These are phyloP conservation scores for Gonatopus flavifemur DNA, from an alignment of 1,140 invertebrate genomes.

Conservation along the genomic window DNA sequence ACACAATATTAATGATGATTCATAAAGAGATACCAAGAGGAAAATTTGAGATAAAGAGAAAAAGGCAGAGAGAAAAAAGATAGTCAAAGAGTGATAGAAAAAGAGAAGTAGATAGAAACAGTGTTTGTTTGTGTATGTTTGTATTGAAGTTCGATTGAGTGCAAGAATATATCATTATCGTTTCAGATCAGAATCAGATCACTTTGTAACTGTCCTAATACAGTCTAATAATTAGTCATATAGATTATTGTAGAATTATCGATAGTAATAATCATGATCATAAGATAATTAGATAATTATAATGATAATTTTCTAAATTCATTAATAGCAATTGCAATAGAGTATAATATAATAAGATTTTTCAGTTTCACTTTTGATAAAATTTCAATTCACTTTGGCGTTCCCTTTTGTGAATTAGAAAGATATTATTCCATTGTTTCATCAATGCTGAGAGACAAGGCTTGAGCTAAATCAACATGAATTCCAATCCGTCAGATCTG, in stretches of 20 bases:
- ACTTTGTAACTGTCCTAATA: constrained; percentile 34
- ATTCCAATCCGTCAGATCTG: too few relatives aligned
- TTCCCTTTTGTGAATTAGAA: background rate
- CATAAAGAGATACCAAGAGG: too few relatives aligned
- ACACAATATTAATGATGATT: background rate
- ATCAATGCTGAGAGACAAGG: too few relatives aligned
- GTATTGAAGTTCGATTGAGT: constrained; percentile 10
- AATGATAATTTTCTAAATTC: constrained; percentile 39
- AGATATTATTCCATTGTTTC: too few relatives aligned
- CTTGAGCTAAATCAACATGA: too few relatives aligned
- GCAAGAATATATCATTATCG: constrained; percentile 23
- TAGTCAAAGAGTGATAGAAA: background rate
- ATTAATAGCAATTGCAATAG: constrained; percentile 31
- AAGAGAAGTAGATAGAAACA: background rate
- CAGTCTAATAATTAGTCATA: constrained; percentile 38
- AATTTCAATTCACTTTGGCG: constrained; percentile 9
- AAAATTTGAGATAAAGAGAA: background rate
- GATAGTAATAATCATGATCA: constrained; percentile 40
- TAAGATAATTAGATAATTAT: too few relatives aligned
- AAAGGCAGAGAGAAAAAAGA: background rate
- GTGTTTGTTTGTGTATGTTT: background rate
- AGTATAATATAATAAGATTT: constrained; percentile 31
- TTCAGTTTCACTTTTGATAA: constrained; percentile 27
- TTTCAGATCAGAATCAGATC: constrained; percentile 31
- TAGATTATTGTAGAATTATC: constrained; percentile 39